Evolutionary conservation across 2,113 vertebrate genomes (phyloP).

Genomic region (Hyperoodon ampullatus): DNA sequence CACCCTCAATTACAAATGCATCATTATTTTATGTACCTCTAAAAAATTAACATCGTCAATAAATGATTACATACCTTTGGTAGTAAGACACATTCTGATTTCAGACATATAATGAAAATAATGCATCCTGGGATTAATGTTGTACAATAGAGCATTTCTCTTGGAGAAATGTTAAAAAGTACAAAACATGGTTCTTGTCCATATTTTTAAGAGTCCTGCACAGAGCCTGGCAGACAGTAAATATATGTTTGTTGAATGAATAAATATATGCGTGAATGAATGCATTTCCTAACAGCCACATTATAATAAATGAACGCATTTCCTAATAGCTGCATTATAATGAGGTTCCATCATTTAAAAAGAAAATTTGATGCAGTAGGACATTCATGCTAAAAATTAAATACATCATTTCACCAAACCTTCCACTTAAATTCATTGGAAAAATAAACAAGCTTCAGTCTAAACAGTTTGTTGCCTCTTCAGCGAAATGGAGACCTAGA

Average conservation of each 20-base stretch:
- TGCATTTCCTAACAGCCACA: background rate
- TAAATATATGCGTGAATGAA: background rate
- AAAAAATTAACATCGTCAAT: background rate
- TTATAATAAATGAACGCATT: background rate
- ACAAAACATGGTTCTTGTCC: background rate
- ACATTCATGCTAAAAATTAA: background rate
- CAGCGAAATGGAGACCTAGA: background rate
- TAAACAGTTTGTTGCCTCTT: background rate
- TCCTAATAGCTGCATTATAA: background rate
- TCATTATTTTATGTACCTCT: background rate
- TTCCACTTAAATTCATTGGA: background rate
- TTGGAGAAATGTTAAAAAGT: background rate
- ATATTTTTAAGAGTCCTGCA: background rate
- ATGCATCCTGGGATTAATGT: slow-evolving; percentile 4
- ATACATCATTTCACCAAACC: background rate
- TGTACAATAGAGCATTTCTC: background rate
- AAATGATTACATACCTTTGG: background rate
- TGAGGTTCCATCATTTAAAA: background rate
- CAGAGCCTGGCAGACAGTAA: background rate
- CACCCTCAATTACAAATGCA: background rate
- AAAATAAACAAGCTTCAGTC: slow-evolving; percentile 14
- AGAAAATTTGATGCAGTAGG: background rate
- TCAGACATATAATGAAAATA: slow-evolving; percentile 1
- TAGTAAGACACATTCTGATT: background rate
- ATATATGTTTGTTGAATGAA: slow-evolving; percentile 3